Evolutionary conservation across 1,140 invertebrate species (phyloP).

Genomic region (Pseudobourletiella spinata): DNA sequence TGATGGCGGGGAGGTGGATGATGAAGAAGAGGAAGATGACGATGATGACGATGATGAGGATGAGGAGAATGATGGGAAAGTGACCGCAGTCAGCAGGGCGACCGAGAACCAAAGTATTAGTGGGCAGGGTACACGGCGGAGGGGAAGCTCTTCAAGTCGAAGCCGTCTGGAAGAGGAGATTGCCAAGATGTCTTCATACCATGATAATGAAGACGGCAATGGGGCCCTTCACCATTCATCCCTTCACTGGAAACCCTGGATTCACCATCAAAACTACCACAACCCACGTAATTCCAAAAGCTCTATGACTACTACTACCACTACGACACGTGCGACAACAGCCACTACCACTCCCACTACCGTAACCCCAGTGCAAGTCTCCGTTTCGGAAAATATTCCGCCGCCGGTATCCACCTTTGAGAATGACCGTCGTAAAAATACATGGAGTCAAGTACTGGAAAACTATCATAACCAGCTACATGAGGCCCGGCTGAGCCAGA

Average conservation of each 20-base stretch:
- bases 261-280: background rate
- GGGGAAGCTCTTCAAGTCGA: background rate
- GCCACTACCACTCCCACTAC: no score
- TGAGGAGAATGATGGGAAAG: background rate
- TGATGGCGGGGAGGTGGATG: background rate
- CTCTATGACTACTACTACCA: background rate
- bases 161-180: constrained; percentile 4
- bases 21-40: background rate
- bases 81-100: background rate
- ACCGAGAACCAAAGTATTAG: background rate
- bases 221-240: background rate
- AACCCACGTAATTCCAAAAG: no score
- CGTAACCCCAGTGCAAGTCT: no score
- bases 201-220: no score
- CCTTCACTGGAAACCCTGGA: constrained; percentile 6
- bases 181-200: constrained; percentile 9
- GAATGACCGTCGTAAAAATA: no score
- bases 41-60: background rate
- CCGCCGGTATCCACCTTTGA: no score
- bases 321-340: no score
- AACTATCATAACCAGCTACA: no score
- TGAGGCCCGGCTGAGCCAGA: no score
- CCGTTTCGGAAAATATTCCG: no score
- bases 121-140: background rate
- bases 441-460: no score